Evolutionary conservation across 2,797 vertebrate species (phyloP), one percentile per base, ranked within the genome.

Genomic region (Neopelma chrysocephalum): DNA sequence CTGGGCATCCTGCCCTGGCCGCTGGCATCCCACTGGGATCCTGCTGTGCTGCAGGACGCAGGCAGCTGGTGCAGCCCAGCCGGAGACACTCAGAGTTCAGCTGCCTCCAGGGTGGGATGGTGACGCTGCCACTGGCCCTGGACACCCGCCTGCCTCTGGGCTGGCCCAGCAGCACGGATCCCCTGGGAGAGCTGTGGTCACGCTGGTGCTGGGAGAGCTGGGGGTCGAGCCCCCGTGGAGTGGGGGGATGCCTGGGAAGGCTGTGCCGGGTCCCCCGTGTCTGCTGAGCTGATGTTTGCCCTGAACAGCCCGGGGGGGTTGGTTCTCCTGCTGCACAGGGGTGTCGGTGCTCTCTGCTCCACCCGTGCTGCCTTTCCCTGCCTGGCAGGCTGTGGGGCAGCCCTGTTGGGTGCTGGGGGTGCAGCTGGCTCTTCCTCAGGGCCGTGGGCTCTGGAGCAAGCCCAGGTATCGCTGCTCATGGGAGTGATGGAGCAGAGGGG

Each of bases 91-190:
- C 10, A 8, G 65, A 3, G 25, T 9, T 45, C 16, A 17, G 50
- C 64, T 65, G 68, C 78, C 40, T 9, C 29, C 20, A 10, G 62
- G 26, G 45, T 32, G 1, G 50, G 9, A 3, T 0, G 10, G 62
- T 4, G 69, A 11, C 18, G 11, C 32, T 0, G 1, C 15, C 0
- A 2, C 23, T 27, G 64, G 38, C 12, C n/a, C 0, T 0, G 25
- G 47, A 11, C 48, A 22, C 22, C 56, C 2, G 1, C 32, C 26
- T 10, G 42, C 15, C 51, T 10, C 56, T 2, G 6, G 25, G 54
- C 29, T 9, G 1, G 2, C 3, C 2, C 15, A 26, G 43, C 34
- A 3, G 76, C 1, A 0, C 3, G 51, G 20, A 4, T 31, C 10
- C 3, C 66, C 15, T 3, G 42, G 56, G 19, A 20, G 58, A 61